A percentile compares a stretch with the other conserved stretches of the same genome.
phyloP scores from a whole-genome alignment of 2,797 vertebrate species.

The Megaceryle alcyon region DNA sequence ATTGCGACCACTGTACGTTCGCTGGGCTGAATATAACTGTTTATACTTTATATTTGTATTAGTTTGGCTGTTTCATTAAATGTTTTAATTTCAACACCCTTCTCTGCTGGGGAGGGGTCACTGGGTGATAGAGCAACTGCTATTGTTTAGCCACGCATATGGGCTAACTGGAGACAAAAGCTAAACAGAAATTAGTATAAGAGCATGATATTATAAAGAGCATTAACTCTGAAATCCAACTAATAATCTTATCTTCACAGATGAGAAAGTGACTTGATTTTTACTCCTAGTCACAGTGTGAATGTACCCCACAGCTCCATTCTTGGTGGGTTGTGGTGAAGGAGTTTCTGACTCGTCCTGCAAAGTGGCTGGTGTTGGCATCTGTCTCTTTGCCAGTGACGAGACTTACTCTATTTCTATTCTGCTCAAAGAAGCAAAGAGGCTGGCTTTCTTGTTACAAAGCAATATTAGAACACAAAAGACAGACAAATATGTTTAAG shows the following conservation, averaged over 20 bases:
- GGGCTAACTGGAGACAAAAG: neutral
- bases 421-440: conserved; percentile 8
- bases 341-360: neutral
- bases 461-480: conserved; percentile 27
- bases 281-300: neutral
- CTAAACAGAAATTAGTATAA: neutral
- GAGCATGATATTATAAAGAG: neutral
- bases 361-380: neutral
- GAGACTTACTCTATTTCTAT: neutral
- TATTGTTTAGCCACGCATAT: neutral
- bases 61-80: neutral
- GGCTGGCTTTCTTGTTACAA: neutral
- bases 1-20: neutral
- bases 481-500: conserved; percentile 31
- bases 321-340: neutral
- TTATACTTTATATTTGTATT: neutral
- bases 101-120: neutral
- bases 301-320: neutral
- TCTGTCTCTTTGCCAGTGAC: neutral
- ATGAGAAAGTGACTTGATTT: neutral
- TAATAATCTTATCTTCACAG: neutral
- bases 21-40: neutral
- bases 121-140: neutral
- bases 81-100: neutral
- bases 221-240: neutral